Evolutionary conservation across 2,113 vertebrate species (phyloP).

Genomic region (Cephalopholis sonnerati): DNA sequence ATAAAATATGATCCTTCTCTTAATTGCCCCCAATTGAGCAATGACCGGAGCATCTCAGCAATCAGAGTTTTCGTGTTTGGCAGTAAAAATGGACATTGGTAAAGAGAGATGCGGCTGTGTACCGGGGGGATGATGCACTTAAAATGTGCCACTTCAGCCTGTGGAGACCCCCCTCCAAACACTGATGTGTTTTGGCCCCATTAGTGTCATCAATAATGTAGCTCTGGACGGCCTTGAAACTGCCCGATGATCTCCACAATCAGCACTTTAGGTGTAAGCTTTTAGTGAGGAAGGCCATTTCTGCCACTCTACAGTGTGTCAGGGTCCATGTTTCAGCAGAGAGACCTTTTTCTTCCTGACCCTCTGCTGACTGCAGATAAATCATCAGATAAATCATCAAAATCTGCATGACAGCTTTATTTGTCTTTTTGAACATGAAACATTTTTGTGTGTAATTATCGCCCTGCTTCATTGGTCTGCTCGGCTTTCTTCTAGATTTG

Average conservation of each 20-base stretch:
- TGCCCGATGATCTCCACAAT: slow-evolving; percentile 58
- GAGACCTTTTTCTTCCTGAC: slow-evolving; percentile 17
- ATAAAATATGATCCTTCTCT: slow-evolving; percentile 61
- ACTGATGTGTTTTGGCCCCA: slow-evolving; percentile 58
- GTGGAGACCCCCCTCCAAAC: slow-evolving; percentile 36
- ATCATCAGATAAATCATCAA: slow-evolving; percentile 22
- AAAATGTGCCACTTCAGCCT: slow-evolving; percentile 64
- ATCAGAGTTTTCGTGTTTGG: slow-evolving; percentile 28
- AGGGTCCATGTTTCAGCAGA: slow-evolving; percentile 7
- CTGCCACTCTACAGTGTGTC: slow-evolving; percentile 3
- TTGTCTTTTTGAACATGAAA: slow-evolving; percentile 40
- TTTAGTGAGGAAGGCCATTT: slow-evolving; percentile 40
- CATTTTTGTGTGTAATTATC: slow-evolving; percentile 54
- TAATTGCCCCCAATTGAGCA: slow-evolving; percentile 46
- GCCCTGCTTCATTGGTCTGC: not conserved
- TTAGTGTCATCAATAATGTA: slow-evolving; percentile 85
- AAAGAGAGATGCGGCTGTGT: slow-evolving; percentile 13
- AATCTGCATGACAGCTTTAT: slow-evolving; percentile 40
- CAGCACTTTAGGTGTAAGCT: slow-evolving; percentile 71
- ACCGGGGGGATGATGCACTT: slow-evolving; percentile 31
- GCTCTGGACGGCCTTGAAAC: slow-evolving; percentile 55
- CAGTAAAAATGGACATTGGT: not conserved
- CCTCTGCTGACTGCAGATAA: slow-evolving; percentile 25
- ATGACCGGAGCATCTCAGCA: slow-evolving; percentile 2
- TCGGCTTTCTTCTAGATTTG: slow-evolving; percentile 22